These are phyloP conservation scores for Brachionichthys hirsutus DNA, from an alignment of 2,113 vertebrate genomes.

Conservation along the genomic window DNA sequence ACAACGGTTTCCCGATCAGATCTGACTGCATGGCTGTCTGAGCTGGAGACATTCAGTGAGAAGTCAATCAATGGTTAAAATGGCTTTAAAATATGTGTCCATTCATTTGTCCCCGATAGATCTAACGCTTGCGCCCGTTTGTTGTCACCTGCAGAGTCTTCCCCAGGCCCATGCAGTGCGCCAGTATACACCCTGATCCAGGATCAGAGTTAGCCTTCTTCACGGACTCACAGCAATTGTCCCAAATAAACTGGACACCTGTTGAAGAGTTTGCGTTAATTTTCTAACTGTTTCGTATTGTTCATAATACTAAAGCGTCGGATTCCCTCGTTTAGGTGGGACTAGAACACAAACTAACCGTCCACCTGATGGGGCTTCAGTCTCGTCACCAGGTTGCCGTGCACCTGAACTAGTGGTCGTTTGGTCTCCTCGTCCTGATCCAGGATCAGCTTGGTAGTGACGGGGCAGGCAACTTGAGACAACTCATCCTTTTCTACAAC, in stretches of 20 bases:
- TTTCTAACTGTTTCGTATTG: no score
- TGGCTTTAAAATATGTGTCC: no score
- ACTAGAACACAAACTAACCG: conserved; percentile 54
- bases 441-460: conserved; percentile 93
- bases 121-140: not conserved
- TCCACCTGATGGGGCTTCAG: conserved; percentile 92
- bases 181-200: conserved; percentile 94
- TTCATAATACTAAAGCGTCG: not conserved
- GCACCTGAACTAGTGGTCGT: conserved; percentile 89
- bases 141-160: conserved; percentile 92
- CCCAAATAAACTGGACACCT: conserved; percentile 99
- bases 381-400: conserved; percentile 87
- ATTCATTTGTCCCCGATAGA: not conserved
- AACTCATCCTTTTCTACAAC: conserved; percentile 82
- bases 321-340: not conserved
- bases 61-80: not conserved
- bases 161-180: conserved; percentile 97
- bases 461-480: conserved; percentile 82
- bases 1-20: not conserved
- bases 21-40: not conserved
- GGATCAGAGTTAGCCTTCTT: conserved; percentile 87
- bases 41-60: not conserved
- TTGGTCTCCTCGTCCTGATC: conserved; percentile 93
- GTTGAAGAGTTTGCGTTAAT: no score
- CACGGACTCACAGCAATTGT: conserved; percentile 95